These are phyloP conservation scores for Albula goreensis DNA, from an alignment of 2,113 vertebrate genomes.

Conservation along the genomic window DNA sequence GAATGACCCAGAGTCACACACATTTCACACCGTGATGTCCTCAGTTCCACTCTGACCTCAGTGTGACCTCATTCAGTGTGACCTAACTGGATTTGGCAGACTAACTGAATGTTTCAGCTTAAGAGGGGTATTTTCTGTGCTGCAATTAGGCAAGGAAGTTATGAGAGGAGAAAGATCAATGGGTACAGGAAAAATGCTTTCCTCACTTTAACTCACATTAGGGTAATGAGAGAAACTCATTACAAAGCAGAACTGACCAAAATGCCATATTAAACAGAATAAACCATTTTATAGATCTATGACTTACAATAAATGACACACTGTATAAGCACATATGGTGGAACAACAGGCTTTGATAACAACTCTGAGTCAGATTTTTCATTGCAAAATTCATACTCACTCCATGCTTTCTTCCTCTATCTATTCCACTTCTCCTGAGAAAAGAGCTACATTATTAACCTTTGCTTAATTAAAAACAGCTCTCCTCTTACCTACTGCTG, in stretches of 20 bases:
- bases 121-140: background rate
- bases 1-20: too few species aligned
- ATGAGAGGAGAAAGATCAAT: background rate
- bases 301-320: background rate
- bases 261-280: background rate
- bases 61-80: background rate
- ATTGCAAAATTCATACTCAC: background rate
- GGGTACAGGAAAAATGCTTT: background rate
- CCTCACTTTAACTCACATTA: background rate
- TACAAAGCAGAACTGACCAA: background rate
- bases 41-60: background rate
- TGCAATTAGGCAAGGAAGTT: background rate
- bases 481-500: background rate
- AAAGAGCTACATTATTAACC: conserved; percentile 1
- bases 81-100: background rate
- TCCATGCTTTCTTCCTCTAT: background rate
- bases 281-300: background rate
- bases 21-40: too few species aligned
- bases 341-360: background rate
- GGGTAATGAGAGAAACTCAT: background rate
- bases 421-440: conserved; percentile 6
- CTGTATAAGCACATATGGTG: background rate
- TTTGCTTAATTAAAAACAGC: background rate
- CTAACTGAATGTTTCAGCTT: background rate
- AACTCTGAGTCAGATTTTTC: background rate